Base-by-base conservation (phyloP, 2,888 invertebrate genomes). In the Drosophila algonquin region DNA sequence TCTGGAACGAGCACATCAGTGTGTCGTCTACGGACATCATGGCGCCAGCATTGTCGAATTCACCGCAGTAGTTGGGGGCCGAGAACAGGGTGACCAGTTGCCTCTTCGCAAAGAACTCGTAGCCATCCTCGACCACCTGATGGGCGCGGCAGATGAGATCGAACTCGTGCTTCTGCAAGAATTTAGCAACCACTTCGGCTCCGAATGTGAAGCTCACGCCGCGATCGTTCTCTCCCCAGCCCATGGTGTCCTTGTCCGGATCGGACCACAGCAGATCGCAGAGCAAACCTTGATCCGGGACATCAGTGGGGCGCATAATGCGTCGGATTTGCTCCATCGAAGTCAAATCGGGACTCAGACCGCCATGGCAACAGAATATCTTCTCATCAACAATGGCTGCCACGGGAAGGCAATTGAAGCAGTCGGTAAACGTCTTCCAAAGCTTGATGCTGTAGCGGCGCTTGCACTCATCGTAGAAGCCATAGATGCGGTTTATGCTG, bases 1-100 rank as follows among this genome's bases (percentile, higher is more conserved):
- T 97, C 93, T 97, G 95, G 95, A 99, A 99, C 93, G 99, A 99
- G 94, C 99, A 99, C 99, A 99, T 99, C 80, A 99, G 94, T 75
- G 98, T 98, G 93, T 99, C 99, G 94, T 99, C 99, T 75, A 99
- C 99, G 27, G 98, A 98, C 99, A 99, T 99, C 96, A 99, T 97
- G 77, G 97, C 97, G 87, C 96, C 96, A 72, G 96, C 96, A 90
- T 96, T 96, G 92, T 96, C 96, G 90, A 96, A 96, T 92, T 96
- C 96, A 86, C 98, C 98, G 92, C 98, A 98, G 92, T 98, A 98
- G 92, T 98, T 98, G 54, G 98, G 98, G 72, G 98, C 98, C 78
- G 97, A 97, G 93, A 97, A 97, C 68, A 97, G 92, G 50, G 97
- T 97, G 60, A 99, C 98, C 89, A 99, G 94, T 91, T 99, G 99